Conservation (phyloP, 2,797 vertebrate species). For the Xiphorhynchus erythropygius region DNA sequence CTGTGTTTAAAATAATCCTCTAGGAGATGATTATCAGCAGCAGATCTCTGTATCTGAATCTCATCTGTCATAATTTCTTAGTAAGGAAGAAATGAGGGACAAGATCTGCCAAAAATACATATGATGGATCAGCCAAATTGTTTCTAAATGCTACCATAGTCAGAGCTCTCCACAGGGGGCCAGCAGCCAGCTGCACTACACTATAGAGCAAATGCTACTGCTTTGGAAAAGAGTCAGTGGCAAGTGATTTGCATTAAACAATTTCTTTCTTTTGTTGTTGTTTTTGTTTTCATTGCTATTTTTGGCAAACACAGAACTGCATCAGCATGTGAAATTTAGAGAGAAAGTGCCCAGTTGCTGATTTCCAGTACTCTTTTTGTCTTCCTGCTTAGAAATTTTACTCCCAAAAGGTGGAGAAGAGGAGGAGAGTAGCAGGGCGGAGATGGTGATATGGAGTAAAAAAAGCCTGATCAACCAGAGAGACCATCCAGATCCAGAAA, state of each 20-base stretch:
- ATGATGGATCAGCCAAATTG: constrained; percentile 64
- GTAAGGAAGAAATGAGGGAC: constrained; percentile 1
- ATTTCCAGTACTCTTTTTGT: neutral
- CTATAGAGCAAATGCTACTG: constrained; percentile 42
- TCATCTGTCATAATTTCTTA: constrained; percentile 50
- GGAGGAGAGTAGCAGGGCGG: neutral
- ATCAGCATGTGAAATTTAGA: constrained; percentile 25
- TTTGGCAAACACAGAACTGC: constrained; percentile 20
- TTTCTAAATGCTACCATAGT: constrained; percentile 68
- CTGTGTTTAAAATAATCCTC: constrained; percentile 4
- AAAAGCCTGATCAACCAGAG: neutral
- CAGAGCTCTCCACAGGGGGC: constrained; percentile 48
- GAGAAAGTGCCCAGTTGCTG: neutral
- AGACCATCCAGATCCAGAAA: neutral
- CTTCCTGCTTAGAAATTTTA: neutral
- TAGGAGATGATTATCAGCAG: neutral
- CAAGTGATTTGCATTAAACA: constrained; percentile 56
- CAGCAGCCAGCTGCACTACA: constrained; percentile 60
- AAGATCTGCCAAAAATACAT: constrained; percentile 51
- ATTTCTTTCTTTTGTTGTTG: neutral
- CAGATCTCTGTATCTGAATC: neutral
- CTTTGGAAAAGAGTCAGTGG: constrained; percentile 45
- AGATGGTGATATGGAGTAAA: neutral
- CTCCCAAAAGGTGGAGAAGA: neutral
- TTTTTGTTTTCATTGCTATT: constrained; percentile 44